Evolutionary conservation across 2,888 invertebrate species (phyloP), one percentile per base, ranked within the genome.

Genomic region (Eudasyphora cyanicolor): DNA sequence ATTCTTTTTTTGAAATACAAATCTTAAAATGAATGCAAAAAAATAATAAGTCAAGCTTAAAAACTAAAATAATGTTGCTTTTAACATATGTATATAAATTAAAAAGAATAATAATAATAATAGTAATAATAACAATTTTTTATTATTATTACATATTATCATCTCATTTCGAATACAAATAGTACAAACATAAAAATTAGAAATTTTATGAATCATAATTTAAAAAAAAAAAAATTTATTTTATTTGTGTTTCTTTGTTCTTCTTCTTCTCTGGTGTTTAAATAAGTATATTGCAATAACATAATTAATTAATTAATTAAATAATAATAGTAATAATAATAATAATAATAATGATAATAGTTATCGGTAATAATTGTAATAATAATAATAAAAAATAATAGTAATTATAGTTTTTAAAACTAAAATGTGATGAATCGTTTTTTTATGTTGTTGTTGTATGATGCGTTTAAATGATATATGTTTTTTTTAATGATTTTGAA

Each of bases 221-320:
- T n/a, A n/a, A n/a, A 77, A 75, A 70, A 84, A 84, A 80, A 78
- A 81, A 81, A 71, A 78, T 71, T 75, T 75, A 69, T 75, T 71
- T 35, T 76, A 24, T 45, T 69, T 49, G 38, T 24, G 19, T 49
- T 17, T 73, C 75, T 70, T 76, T 78, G 24, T 75, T 45, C 51
- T n/a, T n/a, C n/a, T n/a, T n/a, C n/a, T n/a, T n/a, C n/a, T n/a
- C n/a, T n/a, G n/a, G 24, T 17, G 27, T 74, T 82, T 79, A 81
- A 78, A 78, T 78, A 85, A 82, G 71, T 82, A 82, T 77, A 85
- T 84, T 84, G 84, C 84, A 84, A 69, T 81, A 76, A 76, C 45
- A 76, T 76, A 79, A 75, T 76, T 32, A 71, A 45, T 49, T 76
- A 54, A 70, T n/a, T 60, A 54, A 79, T 64, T 57, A 35, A 32